Percentiles rank a stretch among this genome's conserved stretches.
Evolutionary conservation across 2,113 vertebrate species (phyloP).

Genomic region (Cyprinodon brontotheroides): DNA sequence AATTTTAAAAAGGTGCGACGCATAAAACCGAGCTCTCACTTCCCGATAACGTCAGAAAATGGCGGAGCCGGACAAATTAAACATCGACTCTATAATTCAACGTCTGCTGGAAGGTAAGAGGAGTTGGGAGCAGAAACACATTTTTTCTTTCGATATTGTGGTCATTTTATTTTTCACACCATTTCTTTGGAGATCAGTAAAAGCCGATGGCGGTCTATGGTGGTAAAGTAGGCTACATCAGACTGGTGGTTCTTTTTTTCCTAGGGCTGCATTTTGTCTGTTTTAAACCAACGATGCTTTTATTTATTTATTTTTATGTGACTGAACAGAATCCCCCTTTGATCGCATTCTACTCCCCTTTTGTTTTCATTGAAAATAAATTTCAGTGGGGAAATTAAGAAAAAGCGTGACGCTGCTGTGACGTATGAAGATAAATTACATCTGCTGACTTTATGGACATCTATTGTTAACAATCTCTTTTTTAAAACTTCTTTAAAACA

Average conservation of each 20-base stretch:
- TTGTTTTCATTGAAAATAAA: not conserved
- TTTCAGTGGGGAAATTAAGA: not conserved
- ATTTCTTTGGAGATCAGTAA: slow-evolving; percentile 1
- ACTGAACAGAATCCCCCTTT: not conserved
- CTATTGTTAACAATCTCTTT: not conserved
- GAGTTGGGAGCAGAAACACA: not conserved
- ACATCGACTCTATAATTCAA: slow-evolving; percentile 96
- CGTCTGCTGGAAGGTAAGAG: slow-evolving; percentile 91
- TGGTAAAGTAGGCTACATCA: slow-evolving; percentile 28
- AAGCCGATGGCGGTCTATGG: slow-evolving; percentile 19
- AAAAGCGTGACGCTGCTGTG: not conserved
- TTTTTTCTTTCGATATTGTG: not conserved
- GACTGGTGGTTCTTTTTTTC: not conserved
- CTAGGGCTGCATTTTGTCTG: slow-evolving; percentile 12
- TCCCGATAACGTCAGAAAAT: slow-evolving; percentile 79
- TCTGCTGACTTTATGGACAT: not conserved
- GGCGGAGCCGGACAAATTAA: slow-evolving; percentile 91
- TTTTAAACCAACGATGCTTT: not conserved
- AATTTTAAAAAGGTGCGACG: slow-evolving; percentile 45
- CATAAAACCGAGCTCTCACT: slow-evolving; percentile 64
- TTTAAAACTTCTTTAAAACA: not conserved
- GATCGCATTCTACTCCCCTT: not conserved
- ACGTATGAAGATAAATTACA: not conserved
- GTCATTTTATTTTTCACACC: not conserved
- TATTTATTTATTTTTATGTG: not conserved